These are phyloP conservation scores for Sebastes reedi DNA, from an alignment of 2,797 vertebrate species.

Conservation along the genomic window DNA sequence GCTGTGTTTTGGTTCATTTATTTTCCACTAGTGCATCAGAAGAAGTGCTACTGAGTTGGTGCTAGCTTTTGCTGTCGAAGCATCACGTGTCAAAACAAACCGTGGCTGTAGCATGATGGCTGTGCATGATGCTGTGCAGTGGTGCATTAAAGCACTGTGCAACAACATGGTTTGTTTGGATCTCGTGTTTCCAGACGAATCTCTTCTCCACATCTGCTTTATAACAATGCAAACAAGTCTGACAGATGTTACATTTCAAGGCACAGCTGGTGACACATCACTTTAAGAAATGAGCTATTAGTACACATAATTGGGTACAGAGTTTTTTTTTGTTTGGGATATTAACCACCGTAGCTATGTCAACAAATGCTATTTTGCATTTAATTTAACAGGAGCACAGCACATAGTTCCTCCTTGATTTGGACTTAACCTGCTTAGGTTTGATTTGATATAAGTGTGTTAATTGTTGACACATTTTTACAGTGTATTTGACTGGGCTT, in stretches of 20 bases:
- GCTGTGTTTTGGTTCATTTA: rapidly evolving
- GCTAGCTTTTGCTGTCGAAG: not conserved
- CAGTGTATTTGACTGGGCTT: not conserved
- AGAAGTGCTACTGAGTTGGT: not conserved
- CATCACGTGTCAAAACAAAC: constrained; percentile 82
- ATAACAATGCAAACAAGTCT: not conserved
- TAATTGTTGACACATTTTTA: not conserved
- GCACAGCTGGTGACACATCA: not conserved
- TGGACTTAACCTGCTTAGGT: not conserved
- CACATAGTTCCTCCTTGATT: not conserved
- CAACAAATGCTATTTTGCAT: not conserved
- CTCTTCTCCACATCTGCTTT: not conserved
- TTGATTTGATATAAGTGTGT: not conserved
- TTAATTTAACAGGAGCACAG: not conserved
- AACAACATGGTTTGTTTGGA: not conserved
- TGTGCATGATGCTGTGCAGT: not conserved
- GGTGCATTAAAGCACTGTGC: not conserved
- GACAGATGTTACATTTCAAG: not conserved
- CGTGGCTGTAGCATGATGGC: not conserved
- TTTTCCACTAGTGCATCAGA: not conserved
- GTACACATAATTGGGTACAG: not conserved
- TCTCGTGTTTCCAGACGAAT: not conserved
- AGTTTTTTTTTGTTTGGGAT: not conserved
- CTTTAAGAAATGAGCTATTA: not conserved
- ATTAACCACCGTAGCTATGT: not conserved